Evolutionary conservation across 1,140 invertebrate species (phyloP), one percentile per base, ranked within the genome.

Genomic region (Anoplophora glabripennis): DNA sequence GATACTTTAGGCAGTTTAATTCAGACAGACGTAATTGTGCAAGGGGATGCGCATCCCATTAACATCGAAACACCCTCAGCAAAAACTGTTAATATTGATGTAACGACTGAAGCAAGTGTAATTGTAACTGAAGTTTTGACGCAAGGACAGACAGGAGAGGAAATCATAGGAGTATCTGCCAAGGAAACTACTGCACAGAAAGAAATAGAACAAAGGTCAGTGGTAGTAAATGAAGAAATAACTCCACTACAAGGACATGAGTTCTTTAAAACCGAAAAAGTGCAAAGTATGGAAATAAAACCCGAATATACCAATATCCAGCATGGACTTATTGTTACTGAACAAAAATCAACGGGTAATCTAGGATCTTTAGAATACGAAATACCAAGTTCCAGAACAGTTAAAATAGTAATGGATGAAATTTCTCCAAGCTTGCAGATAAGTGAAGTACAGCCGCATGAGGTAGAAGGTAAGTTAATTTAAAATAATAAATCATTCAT

Each of bases 271-370:
- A 46, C 57, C 12, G 74, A 77, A 34, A 53, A 64, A 61, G 72
- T 75, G 12, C 57, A 78, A 8, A 75, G 76, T 59, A 71, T 71
- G 4, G 77, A 80, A 71, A 65, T 77, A 38, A 65, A 75, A 40
- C 62, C 57, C 64, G 66, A 76, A 46, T 65, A 76, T 33, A 71
- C 77, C 33, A 71, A 59, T 48, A 53, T 78, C 48, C 71, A 77
- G 48, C 77, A 80, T 62, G 76, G 80, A 53, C 49, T 84, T 34
- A 76, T 82, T 11, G 72, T 84, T 38, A 82, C 78, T 55, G 78
- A 83, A 65, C 69, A 77, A 56, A 70, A 68, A 64, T 70, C 74
- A 45, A 71, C 76, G 57, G 79, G 71, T 61, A 72, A 75, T 65
- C 61, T 82, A 62, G 75, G 78, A 60, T 63, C 71, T 34, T 60